A percentile compares a stretch with the other conserved stretches of the same genome.
phyloP scores from a whole-genome alignment of 2,113 vertebrate species.

The Cyprinus carpio region DNA sequence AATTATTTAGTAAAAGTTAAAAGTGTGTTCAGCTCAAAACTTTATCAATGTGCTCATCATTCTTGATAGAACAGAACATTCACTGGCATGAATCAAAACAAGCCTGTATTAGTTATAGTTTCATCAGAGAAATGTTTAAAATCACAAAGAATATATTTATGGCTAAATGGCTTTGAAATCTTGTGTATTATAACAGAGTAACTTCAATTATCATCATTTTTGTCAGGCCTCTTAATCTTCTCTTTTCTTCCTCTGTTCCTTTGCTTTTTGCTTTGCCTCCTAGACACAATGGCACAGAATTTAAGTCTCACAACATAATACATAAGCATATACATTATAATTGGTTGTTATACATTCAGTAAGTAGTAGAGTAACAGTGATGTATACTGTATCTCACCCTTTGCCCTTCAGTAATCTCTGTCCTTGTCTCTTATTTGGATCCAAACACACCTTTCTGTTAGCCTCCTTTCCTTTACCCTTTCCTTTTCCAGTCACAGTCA shows the following conservation, averaged over 20 bases:
- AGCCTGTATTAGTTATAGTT: not conserved
- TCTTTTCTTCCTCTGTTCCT: not conserved
- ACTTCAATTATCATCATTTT: not conserved
- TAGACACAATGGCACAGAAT: not conserved
- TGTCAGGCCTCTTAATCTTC: not conserved
- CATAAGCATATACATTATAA: not conserved
- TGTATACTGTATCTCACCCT: conserved; percentile 25
- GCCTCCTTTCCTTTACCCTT: not conserved
- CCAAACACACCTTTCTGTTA: conserved; percentile 15
- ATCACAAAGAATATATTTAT: not conserved
- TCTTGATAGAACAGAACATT: not conserved
- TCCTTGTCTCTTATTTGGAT: conserved; percentile 44
- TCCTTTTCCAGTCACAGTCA: not conserved
- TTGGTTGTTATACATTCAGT: no score
- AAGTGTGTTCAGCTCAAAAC: not conserved
- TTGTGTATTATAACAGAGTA: not conserved
- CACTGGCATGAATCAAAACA: not conserved
- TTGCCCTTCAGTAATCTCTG: conserved; percentile 4
- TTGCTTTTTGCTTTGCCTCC: not conserved
- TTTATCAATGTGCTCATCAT: not conserved
- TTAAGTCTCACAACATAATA: not conserved
- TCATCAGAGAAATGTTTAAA: not conserved
- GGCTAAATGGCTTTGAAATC: not conserved
- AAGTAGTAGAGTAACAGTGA: no score
- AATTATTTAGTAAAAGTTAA: not conserved